These are phyloP conservation scores for Ornithoptera priamus DNA, from an alignment of 2,888 invertebrate species.

Conservation along the genomic window DNA sequence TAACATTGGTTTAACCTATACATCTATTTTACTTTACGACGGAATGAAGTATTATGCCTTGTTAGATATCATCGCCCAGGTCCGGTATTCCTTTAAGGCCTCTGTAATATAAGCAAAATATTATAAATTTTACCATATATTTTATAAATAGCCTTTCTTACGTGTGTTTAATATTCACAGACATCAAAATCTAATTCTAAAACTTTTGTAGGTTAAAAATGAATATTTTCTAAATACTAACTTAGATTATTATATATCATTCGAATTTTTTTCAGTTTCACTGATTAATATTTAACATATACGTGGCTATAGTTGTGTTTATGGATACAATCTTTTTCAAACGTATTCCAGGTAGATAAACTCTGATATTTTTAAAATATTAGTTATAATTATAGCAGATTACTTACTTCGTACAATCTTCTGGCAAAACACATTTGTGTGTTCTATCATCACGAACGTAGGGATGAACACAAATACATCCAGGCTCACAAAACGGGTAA, in stretches of 20 bases:
- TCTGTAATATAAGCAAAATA: conserved; percentile 47
- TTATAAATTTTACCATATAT: too few species aligned
- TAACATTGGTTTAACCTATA: neutral
- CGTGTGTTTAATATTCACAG: too few species aligned
- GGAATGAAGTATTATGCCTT: conserved; percentile 19
- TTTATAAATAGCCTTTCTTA: neutral
- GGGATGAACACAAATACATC: conserved; percentile 67
- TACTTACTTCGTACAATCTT: conserved; percentile 70
- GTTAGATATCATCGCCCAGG: conserved; percentile 57
- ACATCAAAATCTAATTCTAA: too few species aligned
- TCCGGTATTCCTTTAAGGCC: conserved; percentile 74
- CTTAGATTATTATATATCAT: too few species aligned
- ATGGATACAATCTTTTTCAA: too few species aligned
- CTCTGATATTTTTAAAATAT: neutral
- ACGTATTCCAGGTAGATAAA: neutral
- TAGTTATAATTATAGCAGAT: neutral
- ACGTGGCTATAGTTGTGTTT: neutral
- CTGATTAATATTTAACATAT: neutral
- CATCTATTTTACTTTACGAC: conserved; percentile 8
- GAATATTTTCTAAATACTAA: too few species aligned
- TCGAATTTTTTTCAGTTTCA: too few species aligned
- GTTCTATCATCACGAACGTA: conserved; percentile 71
- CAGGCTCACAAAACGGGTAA: conserved; percentile 74
- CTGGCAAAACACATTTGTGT: conserved; percentile 70
- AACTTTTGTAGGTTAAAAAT: too few species aligned